Evolutionary conservation across 2,113 vertebrate genomes (phyloP).

Genomic region (Alouatta palliata): DNA sequence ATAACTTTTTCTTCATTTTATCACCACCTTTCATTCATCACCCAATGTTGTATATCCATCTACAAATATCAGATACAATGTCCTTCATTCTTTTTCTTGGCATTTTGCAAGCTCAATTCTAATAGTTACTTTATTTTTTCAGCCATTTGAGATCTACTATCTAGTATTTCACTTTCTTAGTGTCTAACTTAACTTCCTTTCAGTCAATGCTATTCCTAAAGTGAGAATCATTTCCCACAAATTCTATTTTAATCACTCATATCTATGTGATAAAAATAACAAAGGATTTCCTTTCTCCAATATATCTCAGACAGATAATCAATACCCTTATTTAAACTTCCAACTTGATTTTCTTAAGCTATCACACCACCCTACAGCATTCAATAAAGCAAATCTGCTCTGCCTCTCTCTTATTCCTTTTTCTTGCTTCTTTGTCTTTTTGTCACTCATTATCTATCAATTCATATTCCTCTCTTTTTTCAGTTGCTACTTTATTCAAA

Average conservation of each 20-base stretch:
- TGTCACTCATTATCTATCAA: background rate
- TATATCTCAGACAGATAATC: too few relatives aligned
- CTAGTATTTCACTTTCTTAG: background rate
- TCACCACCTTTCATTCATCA: background rate
- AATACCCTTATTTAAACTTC: background rate
- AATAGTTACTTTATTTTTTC: background rate
- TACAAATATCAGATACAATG: background rate
- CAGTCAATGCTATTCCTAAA: background rate
- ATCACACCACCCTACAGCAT: background rate
- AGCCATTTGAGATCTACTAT: background rate
- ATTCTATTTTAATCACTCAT: background rate
- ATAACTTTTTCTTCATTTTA: background rate
- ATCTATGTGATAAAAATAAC: background rate
- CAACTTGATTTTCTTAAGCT: background rate
- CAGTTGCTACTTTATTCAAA: background rate
- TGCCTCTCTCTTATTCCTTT: background rate
- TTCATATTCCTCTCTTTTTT: background rate
- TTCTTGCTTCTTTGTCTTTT: background rate
- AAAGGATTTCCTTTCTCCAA: background rate
- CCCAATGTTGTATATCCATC: background rate
- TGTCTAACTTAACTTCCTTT: background rate
- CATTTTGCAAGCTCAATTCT: background rate
- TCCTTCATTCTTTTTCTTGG: background rate
- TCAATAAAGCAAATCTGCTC: background rate
- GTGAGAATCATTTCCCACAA: background rate